Conservation (phyloP, 2,113 vertebrate genomes). For the Rutilus rutilus region DNA sequence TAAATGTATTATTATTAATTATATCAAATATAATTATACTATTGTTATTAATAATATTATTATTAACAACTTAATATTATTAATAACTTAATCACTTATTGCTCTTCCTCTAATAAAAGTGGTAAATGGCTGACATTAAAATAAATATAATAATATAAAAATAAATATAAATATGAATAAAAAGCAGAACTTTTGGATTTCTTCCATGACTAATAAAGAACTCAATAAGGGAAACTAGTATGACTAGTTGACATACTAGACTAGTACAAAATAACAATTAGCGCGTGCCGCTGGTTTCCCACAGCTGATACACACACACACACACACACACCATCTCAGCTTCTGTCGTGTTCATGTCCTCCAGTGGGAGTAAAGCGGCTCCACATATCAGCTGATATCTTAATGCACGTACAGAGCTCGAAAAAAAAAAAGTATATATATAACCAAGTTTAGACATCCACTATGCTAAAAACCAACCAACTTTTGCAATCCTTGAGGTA, state of each 20-base stretch:
- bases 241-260: background rate
- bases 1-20: background rate
- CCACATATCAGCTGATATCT: background rate
- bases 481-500: no score
- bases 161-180: background rate
- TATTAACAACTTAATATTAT: no score
- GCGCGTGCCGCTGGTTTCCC: background rate
- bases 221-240: background rate
- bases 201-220: background rate
- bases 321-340: background rate
- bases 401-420: background rate
- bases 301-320: background rate
- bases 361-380: background rate
- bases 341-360: background rate
- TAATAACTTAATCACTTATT: background rate
- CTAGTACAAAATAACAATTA: background rate
- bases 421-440: no score
- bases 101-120: background rate
- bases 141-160: background rate
- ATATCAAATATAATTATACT: no score
- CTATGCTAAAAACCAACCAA: no score
- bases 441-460: background rate
- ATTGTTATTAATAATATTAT: no score
- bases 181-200: background rate
- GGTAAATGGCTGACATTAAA: background rate